Base-by-base conservation (phyloP, 2,888 invertebrate genomes). In the Neoscelio sp. region DNA sequence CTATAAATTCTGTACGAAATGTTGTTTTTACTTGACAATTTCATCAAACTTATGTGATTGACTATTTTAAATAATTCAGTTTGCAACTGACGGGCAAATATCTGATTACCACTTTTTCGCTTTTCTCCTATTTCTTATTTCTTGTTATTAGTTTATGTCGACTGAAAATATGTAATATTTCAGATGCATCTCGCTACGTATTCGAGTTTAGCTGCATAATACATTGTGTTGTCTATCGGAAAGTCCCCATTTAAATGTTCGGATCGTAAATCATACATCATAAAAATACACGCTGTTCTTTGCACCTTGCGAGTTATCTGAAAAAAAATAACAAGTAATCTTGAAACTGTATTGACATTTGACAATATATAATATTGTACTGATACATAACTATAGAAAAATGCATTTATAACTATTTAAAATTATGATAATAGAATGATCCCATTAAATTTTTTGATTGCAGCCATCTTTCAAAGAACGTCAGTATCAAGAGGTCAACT, bases 401-500 rank as follows among this genome's bases (percentile, higher is more conserved):
- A n/a, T n/a, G n/a, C n/a, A n/a, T n/a, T n/a, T n/a, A n/a, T n/a
- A n/a, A n/a, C n/a, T n/a, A n/a, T n/a, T n/a, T n/a, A n/a, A n/a
- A n/a, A n/a, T n/a, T n/a, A n/a, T n/a, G n/a, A n/a, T n/a, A n/a
- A n/a, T n/a, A n/a, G n/a, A n/a, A 26, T 26, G 7, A 26, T 26
- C 26, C 26, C 26, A 26, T 26, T 26, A 26, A 5, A 26, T 8
- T 50, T 76, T 71, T 80, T 44, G 58, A 56, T 94, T 94, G 75
- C 92, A 95, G 95, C 94, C 78, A 94, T 95, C 89, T 92, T 95
- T 87, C 94, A 94, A 91, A 92, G 95, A 89, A 93, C 92, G 79
- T 93, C 95, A 80, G 93, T 94, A 85, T 93, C 93, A 91, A 93
- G 94, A 90, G 96, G 96, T 91, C 95, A 95, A 92, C 93, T 97